phyloP scores from a whole-genome alignment of 2,888 invertebrate genomes.

The Limnephilus lunatus region DNA sequence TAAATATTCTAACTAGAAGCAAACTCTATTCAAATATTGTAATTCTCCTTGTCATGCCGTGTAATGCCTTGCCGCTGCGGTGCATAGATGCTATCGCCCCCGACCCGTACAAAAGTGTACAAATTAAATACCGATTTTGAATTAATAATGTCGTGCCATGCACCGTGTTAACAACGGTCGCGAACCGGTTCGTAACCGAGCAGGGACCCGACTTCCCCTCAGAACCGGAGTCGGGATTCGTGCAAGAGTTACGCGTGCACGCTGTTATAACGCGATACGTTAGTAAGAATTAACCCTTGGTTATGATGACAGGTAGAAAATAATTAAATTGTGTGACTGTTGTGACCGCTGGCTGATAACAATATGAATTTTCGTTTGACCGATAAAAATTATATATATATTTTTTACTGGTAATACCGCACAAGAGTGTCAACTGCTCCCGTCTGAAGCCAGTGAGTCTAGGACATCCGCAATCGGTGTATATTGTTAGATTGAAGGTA shows the following conservation, averaged over 20 bases:
- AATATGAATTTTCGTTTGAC: background rate
- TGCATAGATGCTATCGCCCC: constrained; percentile 20
- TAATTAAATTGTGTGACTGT: background rate
- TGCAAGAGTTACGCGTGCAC: background rate
- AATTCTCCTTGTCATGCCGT: background rate
- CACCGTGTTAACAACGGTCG: constrained; percentile 28
- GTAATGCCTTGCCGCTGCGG: background rate
- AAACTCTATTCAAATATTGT: background rate
- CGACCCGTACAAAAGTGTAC: constrained; percentile 26
- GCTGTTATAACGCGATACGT: background rate
- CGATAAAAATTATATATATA: background rate
- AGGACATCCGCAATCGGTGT: too few relatives aligned
- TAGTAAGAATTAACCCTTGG: background rate
- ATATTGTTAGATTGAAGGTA: too few relatives aligned
- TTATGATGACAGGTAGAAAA: background rate
- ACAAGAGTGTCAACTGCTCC: too few relatives aligned
- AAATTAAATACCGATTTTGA: constrained; percentile 47
- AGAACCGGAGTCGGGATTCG: background rate
- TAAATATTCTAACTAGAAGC: background rate
- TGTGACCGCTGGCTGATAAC: background rate
- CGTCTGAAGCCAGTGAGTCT: too few relatives aligned
- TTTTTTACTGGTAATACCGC: too few relatives aligned
- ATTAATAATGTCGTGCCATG: constrained; percentile 47
- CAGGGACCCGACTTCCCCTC: background rate
- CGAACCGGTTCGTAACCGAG: constrained; percentile 7